Base-by-base conservation (phyloP, 2,113 vertebrate genomes). In the Serilophus lunatus region DNA sequence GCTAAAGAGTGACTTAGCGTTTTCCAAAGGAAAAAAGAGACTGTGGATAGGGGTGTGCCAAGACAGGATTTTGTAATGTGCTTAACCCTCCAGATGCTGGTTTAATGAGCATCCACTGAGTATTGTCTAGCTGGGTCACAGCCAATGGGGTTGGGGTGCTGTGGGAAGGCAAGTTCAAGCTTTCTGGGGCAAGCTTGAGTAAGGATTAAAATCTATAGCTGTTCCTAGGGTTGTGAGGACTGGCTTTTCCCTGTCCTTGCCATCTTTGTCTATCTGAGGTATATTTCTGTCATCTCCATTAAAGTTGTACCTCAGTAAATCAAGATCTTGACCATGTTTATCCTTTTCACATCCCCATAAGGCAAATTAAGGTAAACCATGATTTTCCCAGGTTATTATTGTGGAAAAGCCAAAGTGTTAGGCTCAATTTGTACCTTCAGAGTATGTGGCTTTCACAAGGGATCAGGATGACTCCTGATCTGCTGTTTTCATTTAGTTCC, bases 1-100 rank as follows among this genome's bases (percentile, higher is more conserved):
- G 90, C 94, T 97, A 65, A 90, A 92, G 88, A 96, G 90, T 97
- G 94, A 95, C 94, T 96, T 96, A 88, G 90, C 90, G 89, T 96
- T 95, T 95, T 96, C 96, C 84, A 0, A 81, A 85, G 83, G 36
- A 74, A 91, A 76, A 82, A 74, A 75, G 74, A 66, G n/a, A 6
- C 50, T 40, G 40, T 44, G 70, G 88, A 68, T 85, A 93, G 61
- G 49, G n/a, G 9, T 78, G 22, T 82, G 71, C 82, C 82, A 36
- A 90, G 65, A 49, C 63, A 87, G 94, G 81, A 88, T 90, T 66
- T 86, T 68, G 72, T 94, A 44, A 89, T 50, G 80, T 31, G 31
- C 40, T 96, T 97, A 91, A 95, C 86, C 53, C 88, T 89, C 77
- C 3, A 2, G 18, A 26, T 93, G 26, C 90, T 20, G 10, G 35